These are phyloP conservation scores for Proteles cristata DNA, from an alignment of 2,113 vertebrate species.

Conservation along the genomic window DNA sequence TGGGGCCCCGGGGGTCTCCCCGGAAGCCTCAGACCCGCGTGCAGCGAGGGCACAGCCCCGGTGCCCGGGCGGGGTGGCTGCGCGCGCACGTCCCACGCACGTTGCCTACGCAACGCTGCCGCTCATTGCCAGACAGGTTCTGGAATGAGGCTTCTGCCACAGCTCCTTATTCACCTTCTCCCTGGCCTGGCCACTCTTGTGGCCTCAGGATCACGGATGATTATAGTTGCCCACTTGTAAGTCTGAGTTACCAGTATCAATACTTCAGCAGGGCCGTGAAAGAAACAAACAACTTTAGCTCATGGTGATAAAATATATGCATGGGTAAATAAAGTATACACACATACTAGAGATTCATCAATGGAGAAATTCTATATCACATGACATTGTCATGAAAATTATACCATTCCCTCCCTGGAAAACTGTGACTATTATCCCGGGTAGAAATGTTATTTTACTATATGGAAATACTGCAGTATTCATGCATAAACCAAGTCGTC, in stretches of 20 bases:
- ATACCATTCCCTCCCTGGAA: conserved; percentile 89
- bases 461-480: conserved; percentile 88
- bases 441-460: conserved; percentile 88
- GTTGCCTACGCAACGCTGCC: neutral
- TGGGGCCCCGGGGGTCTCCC: neutral
- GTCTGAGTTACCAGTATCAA: conserved; percentile 55
- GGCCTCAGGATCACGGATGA: neutral
- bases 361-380: conserved; percentile 90
- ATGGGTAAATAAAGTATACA: conserved; percentile 90
- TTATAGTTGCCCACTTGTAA: conserved; percentile 42
- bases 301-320: conserved; percentile 75
- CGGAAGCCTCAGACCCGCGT: fast-evolving
- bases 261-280: conserved; percentile 77
- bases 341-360: conserved; percentile 88
- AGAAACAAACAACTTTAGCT: conserved; percentile 71
- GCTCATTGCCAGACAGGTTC: neutral
- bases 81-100: neutral
- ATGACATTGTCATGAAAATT: conserved; percentile 93
- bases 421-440: conserved; percentile 79
- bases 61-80: neutral
- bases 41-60: fast-evolving
- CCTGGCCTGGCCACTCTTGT: neutral
- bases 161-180: neutral
- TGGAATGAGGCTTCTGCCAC: fast-evolving
- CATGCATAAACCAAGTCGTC: conserved; percentile 87